Base-by-base conservation (phyloP, 2,888 invertebrate genomes). In the Ashinkailepas kermadecensis region DNA sequence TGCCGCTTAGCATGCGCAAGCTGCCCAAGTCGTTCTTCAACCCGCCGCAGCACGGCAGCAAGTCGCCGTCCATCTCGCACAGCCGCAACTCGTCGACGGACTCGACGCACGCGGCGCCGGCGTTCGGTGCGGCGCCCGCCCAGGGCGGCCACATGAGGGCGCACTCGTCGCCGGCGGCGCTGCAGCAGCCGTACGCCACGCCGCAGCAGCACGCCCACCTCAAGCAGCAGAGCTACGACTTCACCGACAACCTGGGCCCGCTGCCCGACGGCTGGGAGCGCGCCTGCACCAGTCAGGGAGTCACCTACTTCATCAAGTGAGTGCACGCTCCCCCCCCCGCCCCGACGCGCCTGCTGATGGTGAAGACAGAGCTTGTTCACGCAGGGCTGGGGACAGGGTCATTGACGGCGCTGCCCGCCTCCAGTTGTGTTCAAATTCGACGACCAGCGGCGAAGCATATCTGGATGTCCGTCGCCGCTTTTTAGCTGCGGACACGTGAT, bases 1-100 rank as follows among this genome's bases (percentile, higher is more conserved):
- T 96, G 90, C 97, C 97, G 88, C 92, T 96, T 89, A 94, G 95
- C 89, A 94, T 96, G 94, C 92, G 97, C 88, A 97, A 97, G 89
- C 91, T 98, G 88, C 97, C 98, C 86, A 94, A 95, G 89, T 97
- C 97, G 86, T 98, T 98, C 91, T 97, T 97, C 90, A 95, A 94
- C 89, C 97, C 97, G 87, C 84, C 84, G 80, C 80, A 82, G 81
- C 83, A 83, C 81, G 82, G 84, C 74, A 94, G 95, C 87, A 95
- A 95, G 87, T 95, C 95, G 87, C 93, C 95, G 87, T 93, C 74
- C 10, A 39, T 94, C 89, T 93, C 94, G 88, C 96, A 96, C 90
- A 95, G 96, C 88, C 92, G 96, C 87, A 95, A 96, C 89, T 95
- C 96, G 90, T 95, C 95, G 86, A 94, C 95, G 84, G 96, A 96